Evolutionary conservation across 2,113 vertebrate species (phyloP), one percentile per base, ranked within the genome.

Genomic region (Recurvirostra avosetta): DNA sequence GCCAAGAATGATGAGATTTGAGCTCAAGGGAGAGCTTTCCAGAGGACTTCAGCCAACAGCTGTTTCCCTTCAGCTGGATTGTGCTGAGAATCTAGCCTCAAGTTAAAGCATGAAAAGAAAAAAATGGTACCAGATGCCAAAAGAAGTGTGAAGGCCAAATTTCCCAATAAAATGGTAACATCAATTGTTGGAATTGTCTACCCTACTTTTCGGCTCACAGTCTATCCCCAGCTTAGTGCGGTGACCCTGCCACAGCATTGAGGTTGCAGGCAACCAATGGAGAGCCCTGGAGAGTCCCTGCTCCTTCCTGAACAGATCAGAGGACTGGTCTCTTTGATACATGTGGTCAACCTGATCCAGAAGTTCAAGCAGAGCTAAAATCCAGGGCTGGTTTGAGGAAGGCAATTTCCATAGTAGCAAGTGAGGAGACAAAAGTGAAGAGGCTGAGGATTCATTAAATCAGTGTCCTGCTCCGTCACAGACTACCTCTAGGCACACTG

Each of bases 31-130:
- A 95, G 45, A 40, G 82, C 75, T 92, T 95, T 96, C 87, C 88
- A 86, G 85, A 92, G 85, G 55, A 83, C 87, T 92, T 76, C 76
- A 81, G 92, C 87, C 94, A 97, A 83, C 93, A 97, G 92, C 88
- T 96, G 94, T 90, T 97, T 94, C 85, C 87, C 67, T 96, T 95
- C 96, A 94, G 82, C 90, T 93, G 55, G 85, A 77, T 22, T 90
- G 72, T 52, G 78, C 82, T 96, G 85, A 90, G 84, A 96, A 92
- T 52, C 71, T n/a, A 94, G 43, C 38, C 75, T 94, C 59, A 61
- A 94, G 75, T 88, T 86, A 77, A 92, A 84, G 72, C 75, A 74
- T 40, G 56, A 90, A 84, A 90, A 84, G 71, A 87, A 90, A 71
- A 93, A 93, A 93, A 47, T 14, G 38, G 49, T 76, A 55, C 34